These are phyloP conservation scores for Lasioglossum leucozonium DNA, from an alignment of 2,888 invertebrate species.

Conservation along the genomic window DNA sequence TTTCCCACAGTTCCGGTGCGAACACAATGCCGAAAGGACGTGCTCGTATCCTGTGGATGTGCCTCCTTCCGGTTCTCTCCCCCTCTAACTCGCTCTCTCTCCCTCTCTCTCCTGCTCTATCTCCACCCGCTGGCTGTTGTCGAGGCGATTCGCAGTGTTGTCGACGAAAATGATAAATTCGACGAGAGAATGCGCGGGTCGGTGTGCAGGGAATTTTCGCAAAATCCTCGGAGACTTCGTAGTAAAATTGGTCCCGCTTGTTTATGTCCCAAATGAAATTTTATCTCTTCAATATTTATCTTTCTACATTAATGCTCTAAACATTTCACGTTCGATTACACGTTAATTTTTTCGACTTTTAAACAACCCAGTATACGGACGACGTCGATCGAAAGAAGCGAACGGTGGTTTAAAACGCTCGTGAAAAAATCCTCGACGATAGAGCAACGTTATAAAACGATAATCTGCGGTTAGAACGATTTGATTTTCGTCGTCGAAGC, in stretches of 20 bases:
- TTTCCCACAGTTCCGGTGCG: conserved; percentile 81
- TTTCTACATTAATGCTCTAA: background rate
- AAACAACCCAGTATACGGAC: too few species aligned
- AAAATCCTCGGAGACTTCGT: too few species aligned
- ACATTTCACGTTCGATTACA: background rate
- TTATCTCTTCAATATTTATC: background rate
- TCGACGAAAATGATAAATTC: background rate
- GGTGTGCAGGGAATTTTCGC: too few species aligned
- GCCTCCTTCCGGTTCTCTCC: conserved; percentile 76
- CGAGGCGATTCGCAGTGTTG: background rate
- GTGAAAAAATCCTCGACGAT: background rate
- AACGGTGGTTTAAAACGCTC: background rate
- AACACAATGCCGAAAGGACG: conserved; percentile 78
- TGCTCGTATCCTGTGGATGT: conserved; percentile 76
- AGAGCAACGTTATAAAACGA: background rate
- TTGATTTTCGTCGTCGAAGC: conserved; percentile 45
- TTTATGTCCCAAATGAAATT: too few species aligned
- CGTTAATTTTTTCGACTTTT: too few species aligned
- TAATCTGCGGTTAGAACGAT: background rate
- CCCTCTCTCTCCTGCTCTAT: conserved; percentile 11
- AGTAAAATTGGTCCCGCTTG: too few species aligned
- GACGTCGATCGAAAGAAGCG: too few species aligned
- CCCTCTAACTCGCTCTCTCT: conserved; percentile 28
- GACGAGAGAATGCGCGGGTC: background rate
- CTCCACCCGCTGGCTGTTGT: background rate